Percentiles rank a stretch among this genome's conserved stretches.
Evolutionary conservation across 2,113 vertebrate genomes (phyloP).

Genomic region (Platysteira castanea): DNA sequence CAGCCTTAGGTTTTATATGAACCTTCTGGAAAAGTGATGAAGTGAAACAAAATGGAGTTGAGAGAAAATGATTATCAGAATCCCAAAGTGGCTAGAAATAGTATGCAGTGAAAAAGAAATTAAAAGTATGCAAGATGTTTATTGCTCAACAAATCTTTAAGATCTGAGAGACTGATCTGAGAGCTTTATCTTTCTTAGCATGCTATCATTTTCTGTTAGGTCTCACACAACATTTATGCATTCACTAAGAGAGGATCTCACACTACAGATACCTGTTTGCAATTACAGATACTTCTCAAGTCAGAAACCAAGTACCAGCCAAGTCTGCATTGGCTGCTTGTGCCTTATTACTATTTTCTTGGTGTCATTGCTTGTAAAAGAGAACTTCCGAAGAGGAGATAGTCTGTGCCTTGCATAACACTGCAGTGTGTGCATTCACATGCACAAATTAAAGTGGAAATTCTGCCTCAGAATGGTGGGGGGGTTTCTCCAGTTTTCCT

Average conservation of each 20-base stretch:
- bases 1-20: background rate
- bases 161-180: background rate
- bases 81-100: background rate
- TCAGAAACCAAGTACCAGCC: background rate
- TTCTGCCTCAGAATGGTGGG: background rate
- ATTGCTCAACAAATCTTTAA: conserved; percentile 14
- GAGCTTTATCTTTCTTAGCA: background rate
- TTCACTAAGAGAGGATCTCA: background rate
- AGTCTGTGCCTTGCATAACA: background rate
- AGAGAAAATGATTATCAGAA: conserved; percentile 13
- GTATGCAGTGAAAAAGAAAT: background rate
- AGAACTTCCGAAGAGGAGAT: background rate
- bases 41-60: conserved; percentile 35
- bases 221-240: background rate
- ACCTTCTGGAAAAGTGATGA: background rate
- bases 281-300: background rate
- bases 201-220: background rate
- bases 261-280: background rate
- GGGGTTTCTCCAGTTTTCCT: background rate
- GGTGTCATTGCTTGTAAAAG: background rate
- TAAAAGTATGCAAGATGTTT: background rate
- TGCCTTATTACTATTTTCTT: background rate
- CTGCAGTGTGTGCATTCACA: background rate
- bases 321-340: background rate
- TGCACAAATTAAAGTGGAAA: background rate